Conservation (phyloP, 2,113 vertebrate species). For the Cyphomyrus discorhynchus region DNA sequence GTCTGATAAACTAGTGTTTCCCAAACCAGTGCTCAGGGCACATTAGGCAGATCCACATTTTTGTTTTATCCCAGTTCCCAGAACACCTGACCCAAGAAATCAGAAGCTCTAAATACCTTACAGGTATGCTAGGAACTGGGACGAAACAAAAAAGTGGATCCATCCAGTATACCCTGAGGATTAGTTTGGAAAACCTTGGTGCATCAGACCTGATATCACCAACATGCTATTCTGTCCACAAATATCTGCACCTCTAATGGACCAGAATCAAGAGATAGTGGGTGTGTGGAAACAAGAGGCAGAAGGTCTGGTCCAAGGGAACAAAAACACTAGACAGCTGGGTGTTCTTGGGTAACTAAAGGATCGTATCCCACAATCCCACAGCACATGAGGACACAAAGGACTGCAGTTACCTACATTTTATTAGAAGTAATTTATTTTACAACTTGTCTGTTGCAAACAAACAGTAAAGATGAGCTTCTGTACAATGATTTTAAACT, state of each 20-base stretch:
- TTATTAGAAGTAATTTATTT: slow-evolving; percentile 68
- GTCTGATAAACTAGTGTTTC: too few relatives aligned
- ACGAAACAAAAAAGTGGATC: not conserved
- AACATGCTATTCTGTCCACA: not conserved
- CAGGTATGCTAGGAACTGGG: not conserved
- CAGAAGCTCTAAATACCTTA: not conserved
- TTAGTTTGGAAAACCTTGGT: not conserved
- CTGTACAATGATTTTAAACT: slow-evolving; percentile 64
- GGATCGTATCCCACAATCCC: not conserved
- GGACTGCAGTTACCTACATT: slow-evolving; percentile 59
- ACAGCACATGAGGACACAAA: slow-evolving; percentile 33
- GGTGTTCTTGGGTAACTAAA: not conserved
- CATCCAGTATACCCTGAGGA: not conserved
- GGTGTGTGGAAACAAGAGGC: not conserved
- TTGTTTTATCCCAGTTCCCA: too few relatives aligned
- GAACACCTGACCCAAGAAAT: not conserved
- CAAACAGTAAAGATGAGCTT: slow-evolving; percentile 55
- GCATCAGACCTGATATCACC: not conserved
- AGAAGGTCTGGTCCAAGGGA: not conserved
- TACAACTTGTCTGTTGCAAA: slow-evolving; percentile 60
- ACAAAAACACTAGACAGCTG: not conserved
- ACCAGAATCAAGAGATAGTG: not conserved
- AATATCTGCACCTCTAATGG: not conserved
- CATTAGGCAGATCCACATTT: too few relatives aligned
- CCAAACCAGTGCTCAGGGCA: too few relatives aligned